These are phyloP conservation scores for Drosophila ercepeae DNA, from an alignment of 1,140 invertebrate species.

Conservation along the genomic window DNA sequence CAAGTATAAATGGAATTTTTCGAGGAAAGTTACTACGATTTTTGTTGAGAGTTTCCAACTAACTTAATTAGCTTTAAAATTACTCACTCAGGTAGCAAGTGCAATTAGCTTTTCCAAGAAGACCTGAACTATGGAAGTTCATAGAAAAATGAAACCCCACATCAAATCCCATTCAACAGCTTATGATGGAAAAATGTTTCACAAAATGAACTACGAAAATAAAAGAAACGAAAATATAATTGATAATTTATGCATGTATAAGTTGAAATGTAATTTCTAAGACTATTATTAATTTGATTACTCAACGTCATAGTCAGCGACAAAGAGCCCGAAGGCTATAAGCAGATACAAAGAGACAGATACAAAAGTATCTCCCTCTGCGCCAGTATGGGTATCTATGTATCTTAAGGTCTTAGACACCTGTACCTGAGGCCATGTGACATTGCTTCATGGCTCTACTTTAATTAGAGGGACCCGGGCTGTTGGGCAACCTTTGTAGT, in stretches of 20 bases:
- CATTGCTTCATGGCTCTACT: slow-evolving; percentile 30
- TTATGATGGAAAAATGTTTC: slow-evolving; percentile 2
- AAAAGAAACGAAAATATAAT: slow-evolving; percentile 38
- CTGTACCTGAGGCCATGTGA: slow-evolving; percentile 42
- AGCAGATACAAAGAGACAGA: slow-evolving; percentile 36
- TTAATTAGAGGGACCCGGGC: slow-evolving; percentile 26
- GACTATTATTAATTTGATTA: slow-evolving; percentile 76
- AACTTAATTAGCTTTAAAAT: too few species aligned
- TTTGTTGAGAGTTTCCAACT: too few species aligned
- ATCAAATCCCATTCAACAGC: slow-evolving; percentile 1
- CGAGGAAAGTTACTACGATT: too few species aligned
- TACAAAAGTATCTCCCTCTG: slow-evolving; percentile 1
- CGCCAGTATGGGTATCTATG: neutral
- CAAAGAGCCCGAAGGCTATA: slow-evolving; percentile 17
- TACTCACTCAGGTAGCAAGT: slow-evolving; percentile 11
- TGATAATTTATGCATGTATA: slow-evolving; percentile 74
- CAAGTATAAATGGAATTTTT: too few species aligned
- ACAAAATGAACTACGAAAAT: neutral
- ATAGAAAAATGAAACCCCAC: neutral
- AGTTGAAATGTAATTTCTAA: slow-evolving; percentile 66
- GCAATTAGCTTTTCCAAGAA: slow-evolving; percentile 34
- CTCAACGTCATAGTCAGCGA: slow-evolving; percentile 39
- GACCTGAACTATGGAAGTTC: slow-evolving; percentile 12
- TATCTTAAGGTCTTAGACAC: slow-evolving; percentile 22
- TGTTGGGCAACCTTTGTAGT: slow-evolving; percentile 22